These are phyloP conservation scores for Perca schrenkii DNA, from an alignment of 2,113 vertebrate species.

Conservation along the genomic window DNA sequence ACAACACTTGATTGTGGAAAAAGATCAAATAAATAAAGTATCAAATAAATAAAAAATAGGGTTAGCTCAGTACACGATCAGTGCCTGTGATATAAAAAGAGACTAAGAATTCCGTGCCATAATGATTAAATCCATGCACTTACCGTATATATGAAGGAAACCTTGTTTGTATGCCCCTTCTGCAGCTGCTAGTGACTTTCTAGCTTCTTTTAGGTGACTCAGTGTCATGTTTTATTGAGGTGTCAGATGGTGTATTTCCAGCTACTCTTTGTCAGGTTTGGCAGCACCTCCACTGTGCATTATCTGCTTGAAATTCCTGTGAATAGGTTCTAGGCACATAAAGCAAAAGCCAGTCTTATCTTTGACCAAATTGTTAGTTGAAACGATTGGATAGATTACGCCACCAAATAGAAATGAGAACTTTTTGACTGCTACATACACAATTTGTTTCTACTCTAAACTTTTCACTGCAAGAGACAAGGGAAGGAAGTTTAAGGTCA, in stretches of 20 bases:
- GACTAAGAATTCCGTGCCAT: slow-evolving; percentile 61
- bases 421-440: not conserved
- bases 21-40: slow-evolving; percentile 12
- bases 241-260: slow-evolving; percentile 33
- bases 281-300: slow-evolving; percentile 33
- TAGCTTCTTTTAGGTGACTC: slow-evolving; percentile 37
- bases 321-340: slow-evolving; percentile 16
- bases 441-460: not conserved
- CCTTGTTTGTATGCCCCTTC: slow-evolving; percentile 13
- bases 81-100: slow-evolving; percentile 28
- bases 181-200: slow-evolving; percentile 46
- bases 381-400: slow-evolving; percentile 8
- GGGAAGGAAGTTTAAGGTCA: not conserved
- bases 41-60: slow-evolving; percentile 31
- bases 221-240: slow-evolving; percentile 66
- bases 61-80: slow-evolving; percentile 26
- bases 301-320: slow-evolving; percentile 33
- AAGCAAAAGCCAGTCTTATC: slow-evolving; percentile 37
- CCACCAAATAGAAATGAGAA: slow-evolving; percentile 6
- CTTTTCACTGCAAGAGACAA: not conserved
- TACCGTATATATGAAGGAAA: slow-evolving; percentile 59
- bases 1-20: slow-evolving; percentile 34
- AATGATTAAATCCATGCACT: slow-evolving; percentile 54
- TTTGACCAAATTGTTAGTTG: slow-evolving; percentile 30
- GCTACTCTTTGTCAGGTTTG: slow-evolving; percentile 36